These are phyloP conservation scores for Anthopleura xanthogrammica DNA, from an alignment of 92 coral and sea anemone genomes.

Conservation along the genomic window DNA sequence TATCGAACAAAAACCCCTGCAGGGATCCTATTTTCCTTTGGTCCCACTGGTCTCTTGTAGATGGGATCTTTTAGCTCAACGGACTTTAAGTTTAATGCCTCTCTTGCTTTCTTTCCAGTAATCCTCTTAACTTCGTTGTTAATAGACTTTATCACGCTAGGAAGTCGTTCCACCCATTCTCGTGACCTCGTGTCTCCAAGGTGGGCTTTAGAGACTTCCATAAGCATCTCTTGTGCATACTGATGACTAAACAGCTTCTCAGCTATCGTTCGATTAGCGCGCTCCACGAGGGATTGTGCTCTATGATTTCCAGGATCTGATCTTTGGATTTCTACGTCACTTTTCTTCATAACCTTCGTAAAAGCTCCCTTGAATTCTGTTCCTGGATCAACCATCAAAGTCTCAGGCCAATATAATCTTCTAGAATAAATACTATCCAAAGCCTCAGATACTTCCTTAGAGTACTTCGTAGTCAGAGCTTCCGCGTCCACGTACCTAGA, in stretches of 20 bases:
- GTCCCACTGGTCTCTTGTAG: conserved; percentile 22
- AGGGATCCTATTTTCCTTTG: conserved; percentile 2
- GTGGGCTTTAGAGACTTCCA: too few species aligned
- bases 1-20: conserved; percentile 3
- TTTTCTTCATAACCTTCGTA: neutral
- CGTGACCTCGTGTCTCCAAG: conserved; percentile 2
- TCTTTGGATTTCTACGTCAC: neutral
- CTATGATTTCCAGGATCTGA: too few species aligned
- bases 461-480: neutral
- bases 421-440: neutral
- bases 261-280: too few species aligned
- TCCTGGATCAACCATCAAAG: conserved; percentile 21
- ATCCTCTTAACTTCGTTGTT: neutral
- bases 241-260: too few species aligned
- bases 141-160: neutral
- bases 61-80: neutral
- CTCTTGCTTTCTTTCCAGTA: neutral
- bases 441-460: conserved; percentile 4
- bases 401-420: conserved; percentile 10
- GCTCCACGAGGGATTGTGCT: too few species aligned
- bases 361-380: conserved; percentile 19
- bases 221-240: too few species aligned
- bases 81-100: neutral
- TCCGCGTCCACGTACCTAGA: conserved; percentile 24
- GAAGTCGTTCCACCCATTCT: conserved; percentile 18